A percentile compares a stretch with the other conserved stretches of the same genome.
phyloP scores from a whole-genome alignment of 2,113 vertebrate species.

The Campylomormyrus tamandua region DNA sequence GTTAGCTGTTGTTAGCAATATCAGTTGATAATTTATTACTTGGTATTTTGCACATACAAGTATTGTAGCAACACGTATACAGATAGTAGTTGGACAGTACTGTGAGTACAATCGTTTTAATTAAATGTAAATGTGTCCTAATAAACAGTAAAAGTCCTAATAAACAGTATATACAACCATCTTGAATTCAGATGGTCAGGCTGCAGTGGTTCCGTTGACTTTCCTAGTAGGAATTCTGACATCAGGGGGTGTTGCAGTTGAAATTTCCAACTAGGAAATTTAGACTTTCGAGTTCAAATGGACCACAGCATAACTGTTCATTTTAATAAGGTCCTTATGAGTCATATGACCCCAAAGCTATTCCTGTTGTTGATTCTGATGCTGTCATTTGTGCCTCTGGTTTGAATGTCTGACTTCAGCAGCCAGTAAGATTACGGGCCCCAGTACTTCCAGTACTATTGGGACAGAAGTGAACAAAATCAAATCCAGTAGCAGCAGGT shows the following conservation, averaged over 20 bases:
- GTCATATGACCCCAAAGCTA: not conserved
- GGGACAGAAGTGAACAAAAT: not conserved
- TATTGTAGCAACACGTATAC: not conserved
- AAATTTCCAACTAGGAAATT: not conserved
- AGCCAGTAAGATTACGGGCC: not conserved
- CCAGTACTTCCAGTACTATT: not conserved
- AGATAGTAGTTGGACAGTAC: not conserved
- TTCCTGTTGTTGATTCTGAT: not conserved
- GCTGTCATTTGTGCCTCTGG: not conserved
- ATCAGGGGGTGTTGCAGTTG: not conserved
- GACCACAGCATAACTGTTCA: not conserved
- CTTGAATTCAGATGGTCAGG: not conserved
- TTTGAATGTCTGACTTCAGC: not conserved
- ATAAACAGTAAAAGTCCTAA: not conserved
- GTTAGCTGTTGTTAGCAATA: not conserved
- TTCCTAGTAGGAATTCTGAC: not conserved
- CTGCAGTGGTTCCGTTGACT: not conserved
- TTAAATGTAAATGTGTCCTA: not conserved
- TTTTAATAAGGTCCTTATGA: not conserved
- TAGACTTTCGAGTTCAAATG: not conserved
- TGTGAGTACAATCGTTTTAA: not conserved
- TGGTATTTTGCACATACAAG: not conserved
- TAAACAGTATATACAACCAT: not conserved
- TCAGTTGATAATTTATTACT: not conserved
- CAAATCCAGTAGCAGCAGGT: not conserved